Conservation (phyloP, 2,113 vertebrate species). For the Odontesthes bonariensis region DNA sequence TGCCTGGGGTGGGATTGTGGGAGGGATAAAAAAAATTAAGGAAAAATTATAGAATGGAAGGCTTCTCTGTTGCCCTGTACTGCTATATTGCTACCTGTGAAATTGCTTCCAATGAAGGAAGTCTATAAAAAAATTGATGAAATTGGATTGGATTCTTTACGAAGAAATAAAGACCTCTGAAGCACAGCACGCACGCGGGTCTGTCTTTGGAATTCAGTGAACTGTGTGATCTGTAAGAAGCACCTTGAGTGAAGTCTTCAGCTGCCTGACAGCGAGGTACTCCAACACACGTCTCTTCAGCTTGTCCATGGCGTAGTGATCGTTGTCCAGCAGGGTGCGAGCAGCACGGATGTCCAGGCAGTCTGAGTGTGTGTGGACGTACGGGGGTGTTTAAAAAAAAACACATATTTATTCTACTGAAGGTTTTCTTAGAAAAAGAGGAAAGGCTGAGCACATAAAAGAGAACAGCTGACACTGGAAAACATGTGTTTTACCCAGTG, state of each 20-base stretch:
- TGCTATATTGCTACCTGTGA: too few relatives aligned
- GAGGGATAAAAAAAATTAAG: too few relatives aligned
- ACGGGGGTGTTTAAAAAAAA: not conserved
- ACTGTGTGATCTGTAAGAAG: not conserved
- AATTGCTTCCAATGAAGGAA: too few relatives aligned
- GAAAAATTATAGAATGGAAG: too few relatives aligned
- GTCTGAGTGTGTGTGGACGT: constrained; percentile 77
- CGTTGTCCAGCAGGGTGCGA: constrained; percentile 91
- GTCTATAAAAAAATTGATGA: too few relatives aligned
- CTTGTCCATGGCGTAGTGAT: constrained; percentile 97
- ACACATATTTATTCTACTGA: not conserved
- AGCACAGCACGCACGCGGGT: too few relatives aligned
- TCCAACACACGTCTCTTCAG: constrained; percentile 96
- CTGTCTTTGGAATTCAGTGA: not conserved
- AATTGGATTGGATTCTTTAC: too few relatives aligned
- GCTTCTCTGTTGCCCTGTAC: too few relatives aligned
- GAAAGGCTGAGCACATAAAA: not conserved
- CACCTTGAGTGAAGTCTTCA: constrained; percentile 91
- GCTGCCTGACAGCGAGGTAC: constrained; percentile 95
- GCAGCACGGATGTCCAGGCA: constrained; percentile 93
- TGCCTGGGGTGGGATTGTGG: too few relatives aligned
- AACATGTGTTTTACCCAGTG: too few relatives aligned
- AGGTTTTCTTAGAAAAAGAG: not conserved
- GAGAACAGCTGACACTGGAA: not conserved
- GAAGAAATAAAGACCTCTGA: too few relatives aligned